These are phyloP conservation scores for Leptinotarsa tumamoca DNA, from an alignment of 2,888 invertebrate genomes.

Conservation along the genomic window DNA sequence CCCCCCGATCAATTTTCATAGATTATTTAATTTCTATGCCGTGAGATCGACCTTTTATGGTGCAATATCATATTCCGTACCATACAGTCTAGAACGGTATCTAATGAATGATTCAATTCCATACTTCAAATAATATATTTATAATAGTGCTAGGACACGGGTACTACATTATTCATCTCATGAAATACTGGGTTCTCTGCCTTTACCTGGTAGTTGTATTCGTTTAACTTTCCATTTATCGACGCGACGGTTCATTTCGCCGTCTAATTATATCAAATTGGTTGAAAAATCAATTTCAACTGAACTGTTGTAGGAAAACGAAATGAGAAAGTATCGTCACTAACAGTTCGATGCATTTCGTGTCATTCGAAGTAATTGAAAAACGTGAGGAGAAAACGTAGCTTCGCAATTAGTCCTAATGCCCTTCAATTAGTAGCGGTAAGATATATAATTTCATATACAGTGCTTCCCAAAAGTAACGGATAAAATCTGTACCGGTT, in stretches of 20 bases:
- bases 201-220: background rate
- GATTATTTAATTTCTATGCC: too few relatives aligned
- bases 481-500: too few relatives aligned
- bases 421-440: too few relatives aligned
- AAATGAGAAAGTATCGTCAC: background rate
- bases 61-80: too few relatives aligned
- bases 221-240: slow-evolving; percentile 5
- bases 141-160: background rate
- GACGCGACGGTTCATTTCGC: background rate
- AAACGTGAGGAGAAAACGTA: background rate
- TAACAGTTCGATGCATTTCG: background rate
- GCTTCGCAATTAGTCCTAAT: too few relatives aligned
- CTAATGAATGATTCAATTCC: background rate
- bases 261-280: background rate
- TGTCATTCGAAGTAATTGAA: background rate
- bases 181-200: background rate
- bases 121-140: background rate
- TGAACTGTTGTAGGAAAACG: background rate
- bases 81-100: too few relatives aligned
- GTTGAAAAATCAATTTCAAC: background rate
- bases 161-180: slow-evolving; percentile 11
- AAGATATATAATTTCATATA: too few relatives aligned
- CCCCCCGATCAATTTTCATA: too few relatives aligned
- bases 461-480: too few relatives aligned
- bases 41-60: too few relatives aligned